Conservation (phyloP, 2,113 vertebrate genomes). For the Trochalopteron elliotii region DNA sequence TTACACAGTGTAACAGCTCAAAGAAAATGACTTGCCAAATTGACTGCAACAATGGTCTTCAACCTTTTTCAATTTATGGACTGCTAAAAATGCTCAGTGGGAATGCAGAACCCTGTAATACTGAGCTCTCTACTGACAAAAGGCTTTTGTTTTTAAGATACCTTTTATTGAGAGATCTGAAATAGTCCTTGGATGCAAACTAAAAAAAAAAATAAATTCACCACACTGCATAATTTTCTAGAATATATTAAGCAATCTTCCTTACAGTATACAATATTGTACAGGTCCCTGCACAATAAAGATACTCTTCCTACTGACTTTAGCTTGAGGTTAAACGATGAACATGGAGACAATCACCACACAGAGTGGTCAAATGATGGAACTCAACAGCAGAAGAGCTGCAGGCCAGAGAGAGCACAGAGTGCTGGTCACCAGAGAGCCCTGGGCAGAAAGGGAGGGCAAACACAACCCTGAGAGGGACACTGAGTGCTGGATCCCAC, state of each 20-base stretch:
- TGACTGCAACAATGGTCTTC: conserved; percentile 41
- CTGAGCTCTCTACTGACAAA: not conserved
- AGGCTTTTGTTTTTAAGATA: conserved; percentile 19
- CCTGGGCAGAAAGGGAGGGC: not conserved
- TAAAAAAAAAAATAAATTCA: not conserved
- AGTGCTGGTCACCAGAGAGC: not conserved
- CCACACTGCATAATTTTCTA: not conserved
- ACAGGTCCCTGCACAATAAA: not conserved
- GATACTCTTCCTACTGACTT: not conserved
- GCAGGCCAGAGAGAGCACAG: rapidly evolving
- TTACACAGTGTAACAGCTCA: conserved; percentile 35
- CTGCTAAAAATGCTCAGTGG: conserved; percentile 23
- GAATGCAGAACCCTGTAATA: not conserved
- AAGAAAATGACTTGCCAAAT: conserved; percentile 35
- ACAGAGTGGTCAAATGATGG: not conserved
- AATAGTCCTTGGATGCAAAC: not conserved
- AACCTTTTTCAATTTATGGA: conserved; percentile 10
- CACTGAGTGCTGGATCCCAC: not conserved
- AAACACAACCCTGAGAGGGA: not conserved
- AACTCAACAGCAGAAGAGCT: not conserved
- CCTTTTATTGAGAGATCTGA: not conserved
- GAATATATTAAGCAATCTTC: not conserved
- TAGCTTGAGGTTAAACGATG: not conserved
- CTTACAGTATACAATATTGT: not conserved
- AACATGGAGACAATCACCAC: not conserved